Base-by-base conservation (phyloP, 2,888 invertebrate species). In the Schrankia costaestrigalis region DNA sequence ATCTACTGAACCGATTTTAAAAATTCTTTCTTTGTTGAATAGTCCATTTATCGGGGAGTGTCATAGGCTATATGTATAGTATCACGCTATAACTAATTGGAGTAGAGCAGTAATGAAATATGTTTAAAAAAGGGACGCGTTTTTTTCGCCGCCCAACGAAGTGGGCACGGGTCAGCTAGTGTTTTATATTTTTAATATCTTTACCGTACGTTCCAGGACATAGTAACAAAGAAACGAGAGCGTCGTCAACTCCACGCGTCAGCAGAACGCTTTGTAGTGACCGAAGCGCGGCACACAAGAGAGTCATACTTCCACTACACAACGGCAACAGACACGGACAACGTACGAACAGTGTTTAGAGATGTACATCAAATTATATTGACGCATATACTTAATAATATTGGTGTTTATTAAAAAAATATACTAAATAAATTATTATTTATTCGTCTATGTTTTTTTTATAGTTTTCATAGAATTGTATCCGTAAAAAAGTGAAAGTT, bases 281-380 rank as follows among this genome's bases (percentile, higher is more conserved):
- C 69, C 0, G 80, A 78, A 40, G 88, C 77, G 19, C 69, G 61
- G 0, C 52, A 80, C 1, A 72, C 89, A 0, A 67, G 92, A 2
- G 90, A 92, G 51, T 91, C 92, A 48, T 94, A 92, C 69, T 92
- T 92, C 68, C 94, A 94, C 68, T 93, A 90, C 64, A 94, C 94
- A 0, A 90, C 91, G 0, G 94, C 94, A 3, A 94, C 94, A 0
- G 93, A 94, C 63, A 94, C 94, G 0, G 90, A 92, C 55, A 94
- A 94, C 65, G 91, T 94, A 6, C 89, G 90, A 14, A 90, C 89
- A 3, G 93, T 94, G 0, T 94, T 94, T 72, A 79, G 92, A n/a
- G 93, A 93, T 66, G 92, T 94, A 0, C 93, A 93, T 53, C 89
- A 90, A 57, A 91, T 92, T 81, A 91, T 93, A 53, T 69, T 93